A percentile compares a stretch with the other conserved stretches of the same genome.
Conservation (phyloP, 1,140 invertebrate species). For the Heterodera carotae region DNA sequence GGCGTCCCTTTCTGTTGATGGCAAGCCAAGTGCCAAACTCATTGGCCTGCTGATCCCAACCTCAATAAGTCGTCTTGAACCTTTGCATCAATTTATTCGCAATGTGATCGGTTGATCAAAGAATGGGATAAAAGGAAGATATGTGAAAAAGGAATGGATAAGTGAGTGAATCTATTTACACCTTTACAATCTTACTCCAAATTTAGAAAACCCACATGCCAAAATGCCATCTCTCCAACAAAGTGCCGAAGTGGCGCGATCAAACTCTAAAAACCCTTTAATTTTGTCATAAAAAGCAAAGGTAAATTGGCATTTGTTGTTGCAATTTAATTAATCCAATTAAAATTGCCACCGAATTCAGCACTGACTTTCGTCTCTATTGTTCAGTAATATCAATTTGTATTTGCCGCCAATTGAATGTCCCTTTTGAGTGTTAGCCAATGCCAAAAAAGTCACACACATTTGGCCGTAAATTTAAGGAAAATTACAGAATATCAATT, state of each 20-base stretch:
- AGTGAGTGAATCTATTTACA: too few species aligned
- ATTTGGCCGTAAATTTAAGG: constrained; percentile 29
- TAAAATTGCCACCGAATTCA: neutral
- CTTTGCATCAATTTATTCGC: too few species aligned
- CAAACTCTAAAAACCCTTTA: constrained; percentile 34
- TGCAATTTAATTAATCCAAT: neutral
- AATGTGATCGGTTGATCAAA: too few species aligned
- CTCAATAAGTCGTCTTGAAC: constrained; percentile 20
- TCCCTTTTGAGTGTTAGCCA: neutral
- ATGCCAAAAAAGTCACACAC: constrained; percentile 47
- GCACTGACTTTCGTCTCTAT: constrained; percentile 46
- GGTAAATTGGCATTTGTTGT: too few species aligned
- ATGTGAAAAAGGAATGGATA: too few species aligned
- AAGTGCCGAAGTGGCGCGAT: constrained; percentile 41
- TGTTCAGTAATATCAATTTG: constrained; percentile 51
- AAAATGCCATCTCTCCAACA: constrained; percentile 49
- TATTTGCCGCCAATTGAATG: constrained; percentile 23
- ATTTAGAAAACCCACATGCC: constrained; percentile 37
- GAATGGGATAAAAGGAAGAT: too few species aligned
- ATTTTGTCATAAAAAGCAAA: too few species aligned
- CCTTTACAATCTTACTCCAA: too few species aligned
- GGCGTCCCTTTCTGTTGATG: constrained; percentile 35
- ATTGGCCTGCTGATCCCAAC: constrained; percentile 45
- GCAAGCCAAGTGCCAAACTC: constrained; percentile 55
- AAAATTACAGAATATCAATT: too few species aligned